phyloP scores from a whole-genome alignment of 2,797 vertebrate genomes.

The Acomys russatus region DNA sequence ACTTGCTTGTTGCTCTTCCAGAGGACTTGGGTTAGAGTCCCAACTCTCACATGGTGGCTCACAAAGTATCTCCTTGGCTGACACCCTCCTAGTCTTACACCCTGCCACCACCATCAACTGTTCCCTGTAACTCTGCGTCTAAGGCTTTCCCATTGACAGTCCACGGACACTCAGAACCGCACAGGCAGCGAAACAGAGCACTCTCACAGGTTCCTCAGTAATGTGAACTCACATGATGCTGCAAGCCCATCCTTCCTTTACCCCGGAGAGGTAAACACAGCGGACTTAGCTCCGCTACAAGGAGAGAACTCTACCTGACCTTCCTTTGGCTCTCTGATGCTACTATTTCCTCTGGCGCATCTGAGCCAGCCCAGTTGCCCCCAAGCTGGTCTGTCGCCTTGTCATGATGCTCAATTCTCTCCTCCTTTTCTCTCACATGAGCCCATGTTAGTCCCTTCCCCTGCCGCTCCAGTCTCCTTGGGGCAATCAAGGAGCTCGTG shows the following conservation, averaged over 20 bases:
- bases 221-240: fast-evolving
- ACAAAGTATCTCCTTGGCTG: neutral
- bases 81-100: neutral
- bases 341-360: neutral
- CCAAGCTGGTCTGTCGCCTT: neutral
- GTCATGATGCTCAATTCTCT: neutral
- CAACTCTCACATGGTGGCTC: neutral
- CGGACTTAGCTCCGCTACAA: neutral
- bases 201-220: neutral
- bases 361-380: neutral
- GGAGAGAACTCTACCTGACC: neutral
- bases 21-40: neutral
- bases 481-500: neutral
- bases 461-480: neutral
- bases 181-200: fast-evolving
- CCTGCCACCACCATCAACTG: no score
- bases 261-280: neutral
- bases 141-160: neutral
- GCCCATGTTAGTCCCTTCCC: neutral
- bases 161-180: no score
- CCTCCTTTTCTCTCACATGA: neutral
- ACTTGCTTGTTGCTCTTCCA: neutral
- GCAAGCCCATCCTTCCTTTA: neutral
- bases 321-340: neutral
- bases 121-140: neutral